Evolutionary conservation across 1,140 invertebrate species (phyloP).

Genomic region (Hylaeus volcanicus): DNA sequence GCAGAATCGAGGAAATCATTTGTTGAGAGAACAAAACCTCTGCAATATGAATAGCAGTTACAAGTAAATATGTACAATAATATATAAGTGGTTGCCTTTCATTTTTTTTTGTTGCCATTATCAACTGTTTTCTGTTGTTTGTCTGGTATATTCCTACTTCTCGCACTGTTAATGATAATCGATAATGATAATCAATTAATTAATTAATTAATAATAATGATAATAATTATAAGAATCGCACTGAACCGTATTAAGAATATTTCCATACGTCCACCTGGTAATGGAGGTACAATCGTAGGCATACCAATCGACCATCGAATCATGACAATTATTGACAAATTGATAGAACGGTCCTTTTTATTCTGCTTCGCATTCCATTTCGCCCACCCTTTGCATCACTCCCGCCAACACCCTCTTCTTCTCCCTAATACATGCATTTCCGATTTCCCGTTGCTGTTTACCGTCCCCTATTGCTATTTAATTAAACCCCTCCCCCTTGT

Average conservation of each 20-base stretch:
- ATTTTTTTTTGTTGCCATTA: conserved; percentile 39
- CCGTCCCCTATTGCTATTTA: neutral
- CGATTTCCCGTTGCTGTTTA: conserved; percentile 5
- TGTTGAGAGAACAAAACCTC: conserved; percentile 68
- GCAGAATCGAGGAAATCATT: conserved; percentile 70
- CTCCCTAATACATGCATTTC: neutral
- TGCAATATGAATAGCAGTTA: conserved; percentile 68
- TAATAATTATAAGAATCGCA: conserved; percentile 71
- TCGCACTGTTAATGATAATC: conserved; percentile 67
- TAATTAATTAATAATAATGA: conserved; percentile 63
- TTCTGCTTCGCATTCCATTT: conserved; percentile 2
- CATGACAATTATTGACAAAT: conserved; percentile 62
- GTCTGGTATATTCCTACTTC: conserved; percentile 57
- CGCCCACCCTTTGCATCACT: neutral
- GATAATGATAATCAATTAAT: conserved; percentile 70
- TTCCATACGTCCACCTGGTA: conserved; percentile 57
- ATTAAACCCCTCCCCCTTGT: neutral
- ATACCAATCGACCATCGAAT: conserved; percentile 59
- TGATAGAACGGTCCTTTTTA: conserved; percentile 57
- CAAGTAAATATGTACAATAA: conserved; percentile 71
- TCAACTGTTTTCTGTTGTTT: conserved; percentile 39
- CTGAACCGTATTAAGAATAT: conserved; percentile 64
- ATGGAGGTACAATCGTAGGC: conserved; percentile 56
- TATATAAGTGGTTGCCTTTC: conserved; percentile 67
- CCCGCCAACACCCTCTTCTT: neutral